Evolutionary conservation across 2,113 vertebrate genomes (phyloP), one percentile per base, ranked within the genome.

Genomic region (Istiophorus platypterus): DNA sequence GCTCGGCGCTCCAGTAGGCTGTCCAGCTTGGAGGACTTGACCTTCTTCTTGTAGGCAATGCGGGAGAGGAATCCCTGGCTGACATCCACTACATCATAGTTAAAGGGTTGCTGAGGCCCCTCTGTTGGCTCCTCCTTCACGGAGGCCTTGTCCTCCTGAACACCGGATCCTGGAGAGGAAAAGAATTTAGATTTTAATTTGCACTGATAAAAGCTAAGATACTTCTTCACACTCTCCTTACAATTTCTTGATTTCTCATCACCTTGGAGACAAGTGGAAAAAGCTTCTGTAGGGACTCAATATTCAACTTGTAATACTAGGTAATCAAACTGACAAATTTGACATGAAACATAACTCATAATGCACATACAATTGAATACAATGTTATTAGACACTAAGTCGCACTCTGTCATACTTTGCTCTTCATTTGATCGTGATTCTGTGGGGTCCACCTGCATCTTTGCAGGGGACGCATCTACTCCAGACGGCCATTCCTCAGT

Each of bases 11-110:
- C 99, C 70, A 99, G 94, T 10, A 99, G 94, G 54, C 95, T 94
- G 76, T 99, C 98, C 78, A 99, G 91, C 89, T 99, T 98, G 47
- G 97, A 99, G 52, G 96, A 76, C 83, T 98, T 99, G 14, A 97
- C 97, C 91, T 96, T 97, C 93, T 96, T 98, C 94, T 97, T 98
- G 89, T 99, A 99, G 88, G 96, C 96, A 65, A 97, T 95, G 87
- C 98, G 96, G 80, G 96, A 96, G 77, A 97, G 96, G 92, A 99
- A 99, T 24, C 98, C 97, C 80, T 97, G 96, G 13, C 98, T 98
- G 89, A 99, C 97, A 65, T 99, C 97, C 80, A 99, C 97, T 57
- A 99, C 96, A 77, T 99, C 98, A 42, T 92, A 94, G 88, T 95
- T 90, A 73, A 94, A 94, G 24, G 94, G 93, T 39, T 80, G 83